Conservation (phyloP, 53 echinoderm and acorn worm genomes). For the Holothuria leucospilota region DNA sequence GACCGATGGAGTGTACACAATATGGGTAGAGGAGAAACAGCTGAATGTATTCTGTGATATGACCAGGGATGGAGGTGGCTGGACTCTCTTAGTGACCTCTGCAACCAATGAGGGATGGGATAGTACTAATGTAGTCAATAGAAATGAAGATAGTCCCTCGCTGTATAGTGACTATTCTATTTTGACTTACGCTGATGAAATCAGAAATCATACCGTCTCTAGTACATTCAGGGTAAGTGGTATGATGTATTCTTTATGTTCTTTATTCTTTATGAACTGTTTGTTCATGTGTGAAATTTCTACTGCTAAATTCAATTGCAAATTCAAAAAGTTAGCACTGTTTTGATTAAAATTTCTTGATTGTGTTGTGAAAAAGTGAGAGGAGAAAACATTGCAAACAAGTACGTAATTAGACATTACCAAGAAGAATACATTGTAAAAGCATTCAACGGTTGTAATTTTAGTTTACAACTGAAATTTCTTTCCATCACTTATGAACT, state of each 20-base stretch:
- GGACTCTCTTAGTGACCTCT: constrained; percentile 78
- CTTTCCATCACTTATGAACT: too few species aligned
- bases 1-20: constrained; percentile 63
- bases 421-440: too few species aligned
- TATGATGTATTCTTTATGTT: too few species aligned
- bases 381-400: too few species aligned
- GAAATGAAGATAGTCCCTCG: constrained; percentile 64
- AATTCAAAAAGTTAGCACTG: too few species aligned
- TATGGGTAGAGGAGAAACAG: constrained; percentile 25
- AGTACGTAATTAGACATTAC: too few species aligned
- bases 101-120: constrained; percentile 69
- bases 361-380: too few species aligned
- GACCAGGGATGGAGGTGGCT: constrained; percentile 80
- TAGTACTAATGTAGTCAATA: constrained; percentile 22
- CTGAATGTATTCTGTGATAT: constrained; percentile 79
- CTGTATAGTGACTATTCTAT: constrained; percentile 77
- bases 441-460: too few species aligned
- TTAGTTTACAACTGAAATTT: too few species aligned
- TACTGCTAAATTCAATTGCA: too few species aligned
- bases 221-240: constrained; percentile 68
- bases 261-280: too few species aligned
- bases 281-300: neutral
- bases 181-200: constrained; percentile 66
- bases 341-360: too few species aligned
- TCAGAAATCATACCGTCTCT: constrained; percentile 60